A percentile compares a stretch with the other conserved stretches of the same genome.
Evolutionary conservation across 2,797 vertebrate species (phyloP).

Genomic region (Darevskia mixta): DNA sequence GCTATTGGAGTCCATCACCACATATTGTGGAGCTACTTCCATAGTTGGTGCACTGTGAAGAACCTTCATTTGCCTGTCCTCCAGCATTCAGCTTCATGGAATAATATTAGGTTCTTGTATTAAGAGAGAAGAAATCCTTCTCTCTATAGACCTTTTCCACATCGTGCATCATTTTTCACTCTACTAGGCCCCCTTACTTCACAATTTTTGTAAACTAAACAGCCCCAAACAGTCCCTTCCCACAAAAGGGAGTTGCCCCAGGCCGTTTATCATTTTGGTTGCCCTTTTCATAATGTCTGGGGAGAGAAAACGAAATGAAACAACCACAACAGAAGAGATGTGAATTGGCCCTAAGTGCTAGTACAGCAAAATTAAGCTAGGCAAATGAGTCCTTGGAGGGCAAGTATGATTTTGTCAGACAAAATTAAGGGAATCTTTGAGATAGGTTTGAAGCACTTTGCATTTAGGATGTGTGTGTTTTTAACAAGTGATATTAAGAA

Average conservation of each 20-base stretch:
- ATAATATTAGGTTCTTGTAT: too few species aligned
- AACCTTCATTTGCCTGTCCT: too few species aligned
- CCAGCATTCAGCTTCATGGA: too few species aligned
- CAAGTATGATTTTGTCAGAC: neutral
- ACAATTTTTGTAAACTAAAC: too few species aligned
- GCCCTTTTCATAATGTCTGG: neutral
- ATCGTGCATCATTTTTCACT: too few species aligned
- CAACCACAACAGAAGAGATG: neutral
- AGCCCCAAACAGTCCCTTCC: too few species aligned
- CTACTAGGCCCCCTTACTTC: too few species aligned
- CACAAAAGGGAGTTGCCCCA: too few species aligned
- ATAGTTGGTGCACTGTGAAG: neutral
- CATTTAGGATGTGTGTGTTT: constrained; percentile 4
- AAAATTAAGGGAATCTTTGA: neutral
- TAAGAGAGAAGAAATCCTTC: too few species aligned
- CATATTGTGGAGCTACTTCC: neutral
- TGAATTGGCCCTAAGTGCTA: neutral
- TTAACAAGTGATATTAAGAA: neutral
- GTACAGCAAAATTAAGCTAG: neutral
- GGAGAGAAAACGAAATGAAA: neutral
- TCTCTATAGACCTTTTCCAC: too few species aligned
- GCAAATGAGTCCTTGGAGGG: neutral
- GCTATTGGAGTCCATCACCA: neutral
- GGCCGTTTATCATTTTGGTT: too few species aligned
- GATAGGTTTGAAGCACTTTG: neutral